Base-by-base conservation (phyloP, 2,888 invertebrate genomes). In the Heliconius sara region DNA sequence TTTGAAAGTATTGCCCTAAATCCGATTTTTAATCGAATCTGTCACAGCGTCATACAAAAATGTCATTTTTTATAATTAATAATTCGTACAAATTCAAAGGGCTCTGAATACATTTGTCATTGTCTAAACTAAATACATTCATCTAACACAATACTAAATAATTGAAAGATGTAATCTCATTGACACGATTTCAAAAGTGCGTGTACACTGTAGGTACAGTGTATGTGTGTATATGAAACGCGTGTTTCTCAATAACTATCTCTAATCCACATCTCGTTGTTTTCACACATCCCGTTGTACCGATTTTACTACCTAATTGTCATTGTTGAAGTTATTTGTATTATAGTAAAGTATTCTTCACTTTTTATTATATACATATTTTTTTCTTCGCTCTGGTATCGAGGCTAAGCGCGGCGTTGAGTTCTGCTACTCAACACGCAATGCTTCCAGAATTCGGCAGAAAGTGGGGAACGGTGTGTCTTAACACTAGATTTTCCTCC, bases 161-260 rank as follows among this genome's bases (percentile, higher is more conserved):
- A 22, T 63, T 34, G 30, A 68, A 73, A 34, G 80, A 82, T 80
- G 47, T 71, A 76, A 78, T 82, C 80, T 71, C 79, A 74, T 80
- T 76, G 80, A 70, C 78, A 72, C 73, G 76, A 76, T 82, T 82
- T 72, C 81, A 79, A 76, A 77, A 79, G 73, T 81, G 73, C 73
- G 76, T 79, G 73, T 72, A 73, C 79, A 30, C 30, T 0, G 39
- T 10, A 52, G 22, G 19, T 22, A 9, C 3, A 52, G 52, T 22
- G 52, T 52, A 52, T 22, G 52, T 52, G 22, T 52, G 22, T 52
- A 72, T 57, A 74, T 71, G 76, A 71, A 81, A 74, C 74, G 22
- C 70, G 77, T 70, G 68, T 83, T 81, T 81, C 82, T 79, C 79
- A 82, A 81, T 72, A 76, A 60, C 72, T 78, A 82, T 82, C 80